Evolutionary conservation across 2,113 vertebrate genomes (phyloP), one percentile per base, ranked within the genome.

Genomic region (Poecile atricapillus): DNA sequence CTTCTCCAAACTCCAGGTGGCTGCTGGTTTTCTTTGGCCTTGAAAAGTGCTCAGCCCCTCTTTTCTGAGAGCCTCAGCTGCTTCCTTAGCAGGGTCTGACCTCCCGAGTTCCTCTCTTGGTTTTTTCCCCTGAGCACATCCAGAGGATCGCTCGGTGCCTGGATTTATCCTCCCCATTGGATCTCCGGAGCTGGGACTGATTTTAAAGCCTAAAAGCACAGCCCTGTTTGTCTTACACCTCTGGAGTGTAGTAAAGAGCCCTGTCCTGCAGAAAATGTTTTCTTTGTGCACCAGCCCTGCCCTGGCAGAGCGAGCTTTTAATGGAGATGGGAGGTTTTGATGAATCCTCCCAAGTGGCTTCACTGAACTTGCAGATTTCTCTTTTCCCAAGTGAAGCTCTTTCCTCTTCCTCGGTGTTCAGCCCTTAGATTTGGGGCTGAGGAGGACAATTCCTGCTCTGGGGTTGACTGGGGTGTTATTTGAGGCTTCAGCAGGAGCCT

Each of bases 141-240:
- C 64, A 6, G 28, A 70, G 75, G 64, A 65, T 90, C 47, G 0
- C 70, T 92, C 21, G 1, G 35, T n/a, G 86, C 58, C 69, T 49
- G 53, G 47, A 11, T 89, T 91, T 92, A 44, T 94, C 65, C 67
- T 64, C 73, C 43, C 44, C 35, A 0, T 15, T 53, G 78, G 50
- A 33, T 83, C 87, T 35, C 39, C 0, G 0, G 44, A 37, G 65
- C 77, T 58, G 69, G 65, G 37, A 3, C 77, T 47, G 77, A 43
- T 89, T 89, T 94, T 31, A 71, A 76, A 89, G 84, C 83, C 83
- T 94, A 30, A 93, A 93, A 93, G 86, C 94, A 78, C 83, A 89
- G n/a, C 47, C 81, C 96, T 89, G 83, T 94, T 91, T 96, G 95
- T 75, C 84, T 37, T 0, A 8, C 89, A 87, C 89, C 95, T 41